Conservation (phyloP, 2,113 vertebrate genomes). For the Brachionichthys hirsutus region DNA sequence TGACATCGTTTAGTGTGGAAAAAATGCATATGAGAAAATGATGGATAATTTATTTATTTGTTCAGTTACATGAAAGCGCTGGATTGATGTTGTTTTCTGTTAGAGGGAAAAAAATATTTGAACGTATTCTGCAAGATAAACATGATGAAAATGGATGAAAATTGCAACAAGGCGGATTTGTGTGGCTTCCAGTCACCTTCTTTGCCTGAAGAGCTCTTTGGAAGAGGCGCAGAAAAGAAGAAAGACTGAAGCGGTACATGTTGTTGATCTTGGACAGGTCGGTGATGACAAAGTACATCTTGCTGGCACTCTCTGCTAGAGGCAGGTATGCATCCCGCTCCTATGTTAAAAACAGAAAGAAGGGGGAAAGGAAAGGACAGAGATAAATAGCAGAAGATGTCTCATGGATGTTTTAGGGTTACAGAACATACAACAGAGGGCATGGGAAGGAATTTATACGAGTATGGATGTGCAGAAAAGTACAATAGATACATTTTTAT, state of each 20-base stretch:
- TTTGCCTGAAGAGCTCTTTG: constrained; percentile 87
- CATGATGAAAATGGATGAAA: background rate
- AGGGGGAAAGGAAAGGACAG: background rate
- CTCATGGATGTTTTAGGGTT: constrained; percentile 6
- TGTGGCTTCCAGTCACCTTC: constrained; percentile 86
- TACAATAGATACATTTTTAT: constrained; percentile 4
- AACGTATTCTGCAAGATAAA: background rate
- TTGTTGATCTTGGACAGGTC: constrained; percentile 97
- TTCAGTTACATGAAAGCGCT: too few species aligned
- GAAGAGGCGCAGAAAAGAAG: constrained; percentile 93
- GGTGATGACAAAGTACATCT: constrained; percentile 97
- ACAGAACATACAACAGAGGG: constrained; percentile 12
- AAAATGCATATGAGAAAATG: too few species aligned
- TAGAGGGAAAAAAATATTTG: too few species aligned
- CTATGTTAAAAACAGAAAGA: constrained; percentile 68
- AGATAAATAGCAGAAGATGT: constrained; percentile 1
- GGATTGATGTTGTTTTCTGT: too few species aligned
- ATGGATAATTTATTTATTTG: too few species aligned
- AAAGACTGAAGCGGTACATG: constrained; percentile 96
- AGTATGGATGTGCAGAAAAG: constrained; percentile 10
- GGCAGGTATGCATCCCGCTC: constrained; percentile 95
- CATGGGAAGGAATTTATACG: background rate
- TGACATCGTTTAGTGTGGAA: too few species aligned
- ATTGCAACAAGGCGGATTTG: background rate
- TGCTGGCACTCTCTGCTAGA: constrained; percentile 93